These are phyloP conservation scores for Troglohyphantes excavatus DNA, from an alignment of 2,888 invertebrate species.

Conservation along the genomic window DNA sequence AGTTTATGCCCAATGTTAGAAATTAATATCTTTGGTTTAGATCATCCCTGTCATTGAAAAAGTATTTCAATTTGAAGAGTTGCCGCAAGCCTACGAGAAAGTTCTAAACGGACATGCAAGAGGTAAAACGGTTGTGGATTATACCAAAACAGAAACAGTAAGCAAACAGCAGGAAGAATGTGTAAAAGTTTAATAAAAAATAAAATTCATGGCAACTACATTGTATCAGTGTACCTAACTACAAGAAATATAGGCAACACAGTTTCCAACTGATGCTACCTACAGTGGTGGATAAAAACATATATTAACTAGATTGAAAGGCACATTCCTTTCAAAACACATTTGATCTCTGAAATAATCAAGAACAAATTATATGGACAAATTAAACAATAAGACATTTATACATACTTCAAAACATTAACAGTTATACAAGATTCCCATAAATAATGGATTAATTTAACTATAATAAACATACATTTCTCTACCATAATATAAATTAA, in stretches of 20 bases:
- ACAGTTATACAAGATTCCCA: background rate
- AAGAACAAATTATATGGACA: background rate
- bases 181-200: constrained; percentile 62
- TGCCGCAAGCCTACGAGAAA: constrained; percentile 88
- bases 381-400: background rate
- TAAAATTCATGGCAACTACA: constrained; percentile 32
- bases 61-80: constrained; percentile 87
- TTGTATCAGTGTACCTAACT: background rate
- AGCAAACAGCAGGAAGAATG: constrained; percentile 31
- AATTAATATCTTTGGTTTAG: constrained; percentile 84
- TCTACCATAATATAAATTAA: background rate
- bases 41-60: constrained; percentile 89
- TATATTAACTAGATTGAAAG: background rate
- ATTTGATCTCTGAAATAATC: background rate
- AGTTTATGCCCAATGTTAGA: too few species aligned
- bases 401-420: background rate
- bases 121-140: constrained; percentile 88
- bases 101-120: constrained; percentile 87
- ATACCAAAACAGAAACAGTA: background rate
- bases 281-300: background rate
- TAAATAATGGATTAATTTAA: background rate
- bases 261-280: background rate
- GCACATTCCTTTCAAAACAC: background rate
- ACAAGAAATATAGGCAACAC: background rate
- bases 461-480: too few species aligned